Base-by-base conservation (phyloP, 2,797 vertebrate genomes). In the Cryptoblepharus egeriae region DNA sequence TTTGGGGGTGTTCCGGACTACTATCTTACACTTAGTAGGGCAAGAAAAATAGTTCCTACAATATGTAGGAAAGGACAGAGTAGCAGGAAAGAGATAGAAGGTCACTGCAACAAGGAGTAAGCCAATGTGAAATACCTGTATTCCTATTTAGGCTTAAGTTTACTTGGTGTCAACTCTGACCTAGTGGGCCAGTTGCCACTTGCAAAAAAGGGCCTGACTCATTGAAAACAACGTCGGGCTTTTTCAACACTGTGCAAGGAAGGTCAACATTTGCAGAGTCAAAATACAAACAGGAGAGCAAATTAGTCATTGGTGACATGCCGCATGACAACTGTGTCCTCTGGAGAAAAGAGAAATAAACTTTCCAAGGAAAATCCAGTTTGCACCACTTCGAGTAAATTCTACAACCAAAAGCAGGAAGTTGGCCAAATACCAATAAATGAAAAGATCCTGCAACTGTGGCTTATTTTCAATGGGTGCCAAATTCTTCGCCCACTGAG, bases 81-180 rank as follows among this genome's bases (percentile, higher is more conserved):
- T 52, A 15, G 49, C 49, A 52, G 10, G 49, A 52, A 52, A 52
- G 49, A 9, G 49, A 52, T 4, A 52, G 49, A 10, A 16, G 49
- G 49, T 1, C 13, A 16, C 49, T 65, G 15, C 4, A 32, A 20
- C 30, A 65, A 15, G 64, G 16, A 67, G 22, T 20, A 28, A 60
- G 26, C 58, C 58, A 60, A 9, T 28, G 49, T 16, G 13, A 52
- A 16, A 52, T 4, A 52, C 49, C 49, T 52, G 49, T 15, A 52
- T 52, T 52, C 49, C 49, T 15, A 13, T 52, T 15, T 52, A 15
- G 15, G 49, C 49, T 52, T 15, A 52, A 52, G 64, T 37, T 67
- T 35, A n/a, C 20, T 35, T 22, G 22, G 55, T 12, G 24, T 82
- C 65, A 75, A 82, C 80, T 49, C 42, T 69, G 55, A 26, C 80